Conservation (phyloP, 2,888 invertebrate species). For the Lepas anatifera region DNA sequence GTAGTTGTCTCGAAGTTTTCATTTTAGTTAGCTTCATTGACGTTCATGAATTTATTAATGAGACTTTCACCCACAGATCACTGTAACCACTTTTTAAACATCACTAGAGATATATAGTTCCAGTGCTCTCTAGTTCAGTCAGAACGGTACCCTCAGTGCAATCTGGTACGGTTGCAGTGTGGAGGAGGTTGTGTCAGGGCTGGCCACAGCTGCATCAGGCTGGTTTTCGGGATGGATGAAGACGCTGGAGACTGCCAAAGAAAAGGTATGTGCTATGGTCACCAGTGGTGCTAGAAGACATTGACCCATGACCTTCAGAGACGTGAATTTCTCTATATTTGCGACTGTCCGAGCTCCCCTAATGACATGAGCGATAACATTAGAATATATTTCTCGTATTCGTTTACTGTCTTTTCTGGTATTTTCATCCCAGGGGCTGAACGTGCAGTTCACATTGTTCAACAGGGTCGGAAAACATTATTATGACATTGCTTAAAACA, state of each 20-base stretch:
- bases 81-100: too few relatives aligned
- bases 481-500: too few relatives aligned
- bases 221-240: constrained; percentile 38
- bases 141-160: too few relatives aligned
- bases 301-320: neutral
- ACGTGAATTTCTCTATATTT: neutral
- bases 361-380: neutral
- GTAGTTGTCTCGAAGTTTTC: too few relatives aligned
- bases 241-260: constrained; percentile 46
- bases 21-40: too few relatives aligned
- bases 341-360: neutral
- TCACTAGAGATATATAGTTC: too few relatives aligned
- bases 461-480: too few relatives aligned
- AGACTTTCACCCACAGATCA: too few relatives aligned
- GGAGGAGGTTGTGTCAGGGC: constrained; percentile 5
- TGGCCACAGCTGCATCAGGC: constrained; percentile 37
- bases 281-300: neutral
- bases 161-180: neutral
- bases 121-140: too few relatives aligned
- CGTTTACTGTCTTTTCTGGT: neutral
- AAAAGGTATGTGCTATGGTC: constrained; percentile 38
- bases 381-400: neutral
- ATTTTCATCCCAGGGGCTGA: constrained; percentile 11
- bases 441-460: too few relatives aligned
- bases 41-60: too few relatives aligned